A percentile compares a stretch with the other conserved stretches of the same genome.
Conservation (phyloP, 1,140 invertebrate genomes). For the Oreohelix idahoensis region DNA sequence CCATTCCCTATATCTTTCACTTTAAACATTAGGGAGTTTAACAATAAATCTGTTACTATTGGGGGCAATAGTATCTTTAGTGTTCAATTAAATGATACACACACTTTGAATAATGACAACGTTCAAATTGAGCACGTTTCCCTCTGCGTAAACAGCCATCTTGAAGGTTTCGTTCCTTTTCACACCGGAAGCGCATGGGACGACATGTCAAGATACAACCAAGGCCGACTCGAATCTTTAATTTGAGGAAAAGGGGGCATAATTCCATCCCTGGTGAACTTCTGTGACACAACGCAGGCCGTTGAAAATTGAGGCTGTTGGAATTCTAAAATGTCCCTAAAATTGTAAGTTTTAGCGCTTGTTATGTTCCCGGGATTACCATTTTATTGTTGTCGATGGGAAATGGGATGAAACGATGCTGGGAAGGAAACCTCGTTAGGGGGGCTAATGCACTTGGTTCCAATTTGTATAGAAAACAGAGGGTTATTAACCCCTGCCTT, state of each 20-base stretch:
- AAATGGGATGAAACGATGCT: background rate
- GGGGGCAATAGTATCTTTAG: too few relatives aligned
- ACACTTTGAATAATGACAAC: too few relatives aligned
- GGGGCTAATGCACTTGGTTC: background rate
- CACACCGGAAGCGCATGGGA: slow-evolving; percentile 29
- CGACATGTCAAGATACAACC: slow-evolving; percentile 8
- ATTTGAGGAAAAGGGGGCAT: slow-evolving; percentile 32
- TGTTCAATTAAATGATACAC: too few relatives aligned
- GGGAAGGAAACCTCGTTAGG: background rate
- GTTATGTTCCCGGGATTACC: background rate
- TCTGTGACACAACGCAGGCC: slow-evolving; percentile 23
- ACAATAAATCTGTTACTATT: too few relatives aligned
- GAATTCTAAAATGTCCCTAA: slow-evolving; percentile 13
- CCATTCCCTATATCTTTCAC: too few relatives aligned
- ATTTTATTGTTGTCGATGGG: slow-evolving; percentile 1
- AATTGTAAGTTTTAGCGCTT: background rate
- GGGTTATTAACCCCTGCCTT: background rate
- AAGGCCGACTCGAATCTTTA: slow-evolving; percentile 11
- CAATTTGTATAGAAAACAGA: background rate
- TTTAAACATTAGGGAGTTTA: too few relatives aligned
- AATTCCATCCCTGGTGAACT: slow-evolving; percentile 14
- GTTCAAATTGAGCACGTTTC: slow-evolving; percentile 10
- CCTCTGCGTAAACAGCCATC: background rate
- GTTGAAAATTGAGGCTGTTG: slow-evolving; percentile 12
- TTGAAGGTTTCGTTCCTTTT: slow-evolving; percentile 19